phyloP scores from a whole-genome alignment of 2,113 vertebrate genomes.

The Crotalus tigris region DNA sequence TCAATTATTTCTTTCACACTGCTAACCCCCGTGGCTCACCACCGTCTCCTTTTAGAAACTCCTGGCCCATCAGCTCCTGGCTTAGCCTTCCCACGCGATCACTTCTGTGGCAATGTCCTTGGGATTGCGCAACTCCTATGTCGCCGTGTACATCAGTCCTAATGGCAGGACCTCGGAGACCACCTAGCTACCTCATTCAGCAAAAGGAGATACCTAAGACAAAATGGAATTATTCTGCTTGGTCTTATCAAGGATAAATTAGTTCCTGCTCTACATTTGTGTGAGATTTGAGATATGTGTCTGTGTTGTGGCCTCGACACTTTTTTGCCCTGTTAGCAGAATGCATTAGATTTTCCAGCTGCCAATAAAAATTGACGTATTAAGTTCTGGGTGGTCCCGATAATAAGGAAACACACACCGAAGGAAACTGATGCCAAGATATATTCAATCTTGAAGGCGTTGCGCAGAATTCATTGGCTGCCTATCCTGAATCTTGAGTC shows the following conservation, averaged over 20 bases:
- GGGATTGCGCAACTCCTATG: slow-evolving; percentile 8
- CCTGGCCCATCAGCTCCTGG: slow-evolving; percentile 10
- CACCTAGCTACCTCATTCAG: background rate
- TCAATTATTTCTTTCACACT: background rate
- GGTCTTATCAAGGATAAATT: background rate
- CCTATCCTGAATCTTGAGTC: background rate
- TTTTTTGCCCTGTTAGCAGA: background rate
- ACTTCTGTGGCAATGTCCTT: slow-evolving; percentile 24
- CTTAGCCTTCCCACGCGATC: slow-evolving; percentile 31
- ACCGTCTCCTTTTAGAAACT: slow-evolving; percentile 30
- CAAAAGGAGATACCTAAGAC: background rate
- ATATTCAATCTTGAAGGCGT: background rate
- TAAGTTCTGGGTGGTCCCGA: slow-evolving; percentile 15
- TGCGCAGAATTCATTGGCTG: background rate
- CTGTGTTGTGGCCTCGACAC: background rate
- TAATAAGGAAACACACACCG: background rate
- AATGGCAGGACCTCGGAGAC: accelerated
- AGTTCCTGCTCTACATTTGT: background rate
- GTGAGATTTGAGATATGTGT: background rate
- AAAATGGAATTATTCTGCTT: background rate
- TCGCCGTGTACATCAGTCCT: accelerated
- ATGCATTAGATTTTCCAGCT: slow-evolving; percentile 22
- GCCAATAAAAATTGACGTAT: slow-evolving; percentile 6
- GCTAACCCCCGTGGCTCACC: slow-evolving; percentile 15
- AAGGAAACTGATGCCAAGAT: slow-evolving; percentile 19